These are phyloP conservation scores for Cryptocheilus praepositus DNA, from an alignment of 2,888 invertebrate genomes.

Conservation along the genomic window DNA sequence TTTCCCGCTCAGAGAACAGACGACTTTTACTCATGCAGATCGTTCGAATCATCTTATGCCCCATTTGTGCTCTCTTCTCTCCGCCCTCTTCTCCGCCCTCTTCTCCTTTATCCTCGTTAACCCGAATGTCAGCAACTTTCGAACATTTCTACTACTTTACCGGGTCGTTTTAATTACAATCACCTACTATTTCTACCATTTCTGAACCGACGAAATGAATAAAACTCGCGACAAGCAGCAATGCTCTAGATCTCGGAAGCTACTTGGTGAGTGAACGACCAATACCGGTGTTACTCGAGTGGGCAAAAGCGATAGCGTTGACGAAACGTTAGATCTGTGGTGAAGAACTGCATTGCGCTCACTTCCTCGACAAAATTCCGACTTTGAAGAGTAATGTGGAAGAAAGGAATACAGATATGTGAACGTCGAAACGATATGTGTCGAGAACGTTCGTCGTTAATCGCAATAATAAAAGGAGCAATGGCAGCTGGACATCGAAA, in stretches of 20 bases:
- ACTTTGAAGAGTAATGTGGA: too few relatives aligned
- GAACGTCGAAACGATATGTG: too few relatives aligned
- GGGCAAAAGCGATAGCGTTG: too few relatives aligned
- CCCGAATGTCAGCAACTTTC: neutral
- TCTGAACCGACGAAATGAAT: neutral
- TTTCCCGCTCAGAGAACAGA: neutral
- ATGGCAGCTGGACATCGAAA: too few relatives aligned
- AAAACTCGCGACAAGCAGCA: constrained; percentile 1
- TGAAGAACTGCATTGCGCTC: too few relatives aligned
- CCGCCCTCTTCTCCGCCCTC: neutral
- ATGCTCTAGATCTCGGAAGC: neutral
- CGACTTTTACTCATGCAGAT: too few relatives aligned
- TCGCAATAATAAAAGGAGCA: too few relatives aligned
- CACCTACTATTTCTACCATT: neutral
- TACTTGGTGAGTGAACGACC: neutral
- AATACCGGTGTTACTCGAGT: neutral
- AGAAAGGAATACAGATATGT: too few relatives aligned
- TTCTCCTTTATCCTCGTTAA: neutral
- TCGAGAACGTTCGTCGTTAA: too few relatives aligned
- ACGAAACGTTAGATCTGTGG: too few relatives aligned
- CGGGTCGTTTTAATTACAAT: constrained; percentile 4
- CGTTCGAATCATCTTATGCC: neutral
- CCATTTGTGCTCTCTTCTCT: too few relatives aligned
- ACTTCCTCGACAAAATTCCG: too few relatives aligned
- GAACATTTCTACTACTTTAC: neutral